phyloP scores from a whole-genome alignment of 2,113 vertebrate species.

The Macheiramphus alcinus region DNA sequence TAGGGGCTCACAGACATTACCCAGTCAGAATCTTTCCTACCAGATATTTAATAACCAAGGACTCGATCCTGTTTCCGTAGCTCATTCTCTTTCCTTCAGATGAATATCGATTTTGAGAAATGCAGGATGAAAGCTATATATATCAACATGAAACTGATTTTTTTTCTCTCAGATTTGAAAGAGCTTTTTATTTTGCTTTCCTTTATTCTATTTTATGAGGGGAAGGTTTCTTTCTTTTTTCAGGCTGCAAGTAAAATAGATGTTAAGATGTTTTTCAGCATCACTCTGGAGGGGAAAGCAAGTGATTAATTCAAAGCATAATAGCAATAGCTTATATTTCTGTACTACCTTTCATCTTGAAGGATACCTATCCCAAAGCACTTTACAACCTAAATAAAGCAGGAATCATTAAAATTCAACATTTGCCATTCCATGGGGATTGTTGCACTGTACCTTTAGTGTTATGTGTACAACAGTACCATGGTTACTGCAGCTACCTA shows the following conservation, averaged over 20 bases:
- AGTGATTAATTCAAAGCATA: slow-evolving; percentile 44
- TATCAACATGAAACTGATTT: not conserved
- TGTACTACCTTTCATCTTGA: slow-evolving; percentile 27
- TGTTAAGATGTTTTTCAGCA: slow-evolving; percentile 19
- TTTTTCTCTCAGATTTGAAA: not conserved
- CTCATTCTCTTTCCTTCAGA: not conserved
- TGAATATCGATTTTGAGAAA: not conserved
- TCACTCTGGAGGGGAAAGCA: not conserved
- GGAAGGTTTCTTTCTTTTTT: not conserved
- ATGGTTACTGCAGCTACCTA: not conserved
- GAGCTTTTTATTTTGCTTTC: not conserved
- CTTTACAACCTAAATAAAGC: slow-evolving; percentile 40
- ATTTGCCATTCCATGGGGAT: not conserved
- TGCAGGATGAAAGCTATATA: not conserved
- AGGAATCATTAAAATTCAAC: slow-evolving; percentile 42
- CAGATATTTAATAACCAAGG: not conserved
- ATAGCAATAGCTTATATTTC: slow-evolving; percentile 27
- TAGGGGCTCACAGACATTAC: not conserved
- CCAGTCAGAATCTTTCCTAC: not conserved
- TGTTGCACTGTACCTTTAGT: not conserved
- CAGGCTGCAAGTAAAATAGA: not conserved
- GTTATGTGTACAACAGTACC: not conserved
- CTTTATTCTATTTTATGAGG: not conserved
- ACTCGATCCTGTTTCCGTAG: not conserved
- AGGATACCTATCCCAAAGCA: slow-evolving; percentile 37